Base-by-base conservation (phyloP, 2,113 vertebrate species). In the Muntiacus muntjak region DNA sequence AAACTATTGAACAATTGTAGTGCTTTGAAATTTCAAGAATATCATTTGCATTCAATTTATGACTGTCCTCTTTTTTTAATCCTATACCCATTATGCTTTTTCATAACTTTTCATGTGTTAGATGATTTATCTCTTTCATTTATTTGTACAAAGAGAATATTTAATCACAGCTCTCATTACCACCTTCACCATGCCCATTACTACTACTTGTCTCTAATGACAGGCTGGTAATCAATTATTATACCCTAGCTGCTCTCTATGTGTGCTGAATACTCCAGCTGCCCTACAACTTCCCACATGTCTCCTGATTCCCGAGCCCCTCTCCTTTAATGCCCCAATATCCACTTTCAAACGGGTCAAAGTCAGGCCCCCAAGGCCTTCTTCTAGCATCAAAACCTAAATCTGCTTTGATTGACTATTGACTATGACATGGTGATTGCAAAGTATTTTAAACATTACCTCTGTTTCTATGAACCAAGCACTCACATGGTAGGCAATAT, bases 1-100 rank as follows among this genome's bases (percentile, higher is more conserved):
- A 91, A 97, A 54, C 47, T 85, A 93, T 89, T 76, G 89, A 97
- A 95, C 52, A 93, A 93, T 40, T 60, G 11, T 52, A 85, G 54
- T 87, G 21, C 33, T 97, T 91, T 96, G 30, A 95, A 95, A 95
- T 98, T 97, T 96, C 54, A 92, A 85, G 89, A 89, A 74, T 45
- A 86, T 81, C 11, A 57, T 90, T 97, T 95, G 81, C 43, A 96
- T 88, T 67, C 58, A 92, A 33, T 90, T 55, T 94, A 83, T 33
- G 16, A 54, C 52, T 89, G 74, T 84, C 17, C 40, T 89, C 30
- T 64, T 92, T 82, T 85, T 92, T 26, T 16, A 82, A 82, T 14
- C 0, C 21, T 82, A 67, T 10, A 86, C 30, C 26, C 30, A 93
- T 57, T 67, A 78, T 26, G 30, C 78, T 96, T 40, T 45, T 43